These are phyloP conservation scores for Eleutherodactylus coqui DNA, from an alignment of 2,797 vertebrate species.

Conservation along the genomic window DNA sequence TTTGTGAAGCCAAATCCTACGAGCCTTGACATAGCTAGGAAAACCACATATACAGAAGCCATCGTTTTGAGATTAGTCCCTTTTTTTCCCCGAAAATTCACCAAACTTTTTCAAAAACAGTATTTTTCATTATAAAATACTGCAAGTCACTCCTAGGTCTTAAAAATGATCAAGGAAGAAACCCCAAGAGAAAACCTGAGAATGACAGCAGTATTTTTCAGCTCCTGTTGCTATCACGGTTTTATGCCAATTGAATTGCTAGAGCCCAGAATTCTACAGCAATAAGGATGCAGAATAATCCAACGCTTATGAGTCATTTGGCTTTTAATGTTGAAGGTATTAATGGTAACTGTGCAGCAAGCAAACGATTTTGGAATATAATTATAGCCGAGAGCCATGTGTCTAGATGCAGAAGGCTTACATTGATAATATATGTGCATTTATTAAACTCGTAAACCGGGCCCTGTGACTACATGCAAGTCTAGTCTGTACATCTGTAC, in stretches of 20 bases:
- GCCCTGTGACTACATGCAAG: constrained; percentile 43
- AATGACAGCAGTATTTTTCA: constrained; percentile 41
- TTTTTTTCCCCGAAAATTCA: no score
- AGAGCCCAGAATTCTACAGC: constrained; percentile 58
- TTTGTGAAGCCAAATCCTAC: no score
- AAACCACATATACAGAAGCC: no score
- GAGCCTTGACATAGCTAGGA: no score
- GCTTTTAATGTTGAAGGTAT: constrained; percentile 59
- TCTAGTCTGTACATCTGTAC: constrained; percentile 13
- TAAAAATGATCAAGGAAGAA: neutral
- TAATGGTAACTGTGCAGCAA: constrained; percentile 60
- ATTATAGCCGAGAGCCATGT: constrained; percentile 61
- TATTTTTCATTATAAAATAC: neutral
- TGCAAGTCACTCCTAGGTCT: no score
- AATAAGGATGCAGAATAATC: constrained; percentile 59
- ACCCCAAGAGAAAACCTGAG: neutral
- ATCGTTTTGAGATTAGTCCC: no score
- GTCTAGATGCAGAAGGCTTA: constrained; percentile 53
- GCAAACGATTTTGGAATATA: constrained; percentile 61
- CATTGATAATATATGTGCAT: constrained; percentile 61
- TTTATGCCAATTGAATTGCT: constrained; percentile 59
- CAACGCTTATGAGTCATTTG: constrained; percentile 62
- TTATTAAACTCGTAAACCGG: constrained; percentile 58
- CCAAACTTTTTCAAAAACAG: no score
- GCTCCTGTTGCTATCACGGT: constrained; percentile 36